These are phyloP conservation scores for Paracanthobrama guichenoti DNA, from an alignment of 2,113 vertebrate genomes.

Conservation along the genomic window DNA sequence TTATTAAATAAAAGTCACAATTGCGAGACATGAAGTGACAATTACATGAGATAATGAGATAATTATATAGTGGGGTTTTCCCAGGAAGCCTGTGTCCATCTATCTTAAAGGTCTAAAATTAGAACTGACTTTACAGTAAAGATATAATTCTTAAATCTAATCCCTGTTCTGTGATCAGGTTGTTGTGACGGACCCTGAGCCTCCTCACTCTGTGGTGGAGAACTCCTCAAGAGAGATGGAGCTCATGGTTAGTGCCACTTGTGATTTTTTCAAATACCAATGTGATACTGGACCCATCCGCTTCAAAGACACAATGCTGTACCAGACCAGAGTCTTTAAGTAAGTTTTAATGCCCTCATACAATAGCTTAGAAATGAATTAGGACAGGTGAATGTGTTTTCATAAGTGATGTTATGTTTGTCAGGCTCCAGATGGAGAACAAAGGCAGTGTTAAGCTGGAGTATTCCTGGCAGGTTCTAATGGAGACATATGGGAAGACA, in stretches of 20 bases:
- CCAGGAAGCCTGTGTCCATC: no score
- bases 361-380: neutral
- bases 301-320: conserved; percentile 84
- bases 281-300: conserved; percentile 62
- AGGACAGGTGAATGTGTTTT: neutral
- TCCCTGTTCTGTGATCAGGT: conserved; percentile 70
- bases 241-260: conserved; percentile 76
- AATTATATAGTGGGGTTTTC: no score
- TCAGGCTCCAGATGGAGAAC: conserved; percentile 76
- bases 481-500: conserved; percentile 58
- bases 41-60: neutral
- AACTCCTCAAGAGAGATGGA: conserved; percentile 75
- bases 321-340: conserved; percentile 79
- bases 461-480: conserved; percentile 75
- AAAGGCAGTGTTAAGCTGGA: conserved; percentile 77
- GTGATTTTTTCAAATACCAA: conserved; percentile 75
- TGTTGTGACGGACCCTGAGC: conserved; percentile 76
- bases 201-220: conserved; percentile 73
- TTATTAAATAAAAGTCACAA: neutral
- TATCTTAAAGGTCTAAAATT: neutral
- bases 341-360: conserved; percentile 73
- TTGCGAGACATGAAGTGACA: neutral
- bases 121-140: neutral
- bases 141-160: neutral
- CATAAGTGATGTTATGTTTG: conserved; percentile 21